Evolutionary conservation across 2,113 vertebrate genomes (phyloP).

Genomic region (Cichladusa arquata): DNA sequence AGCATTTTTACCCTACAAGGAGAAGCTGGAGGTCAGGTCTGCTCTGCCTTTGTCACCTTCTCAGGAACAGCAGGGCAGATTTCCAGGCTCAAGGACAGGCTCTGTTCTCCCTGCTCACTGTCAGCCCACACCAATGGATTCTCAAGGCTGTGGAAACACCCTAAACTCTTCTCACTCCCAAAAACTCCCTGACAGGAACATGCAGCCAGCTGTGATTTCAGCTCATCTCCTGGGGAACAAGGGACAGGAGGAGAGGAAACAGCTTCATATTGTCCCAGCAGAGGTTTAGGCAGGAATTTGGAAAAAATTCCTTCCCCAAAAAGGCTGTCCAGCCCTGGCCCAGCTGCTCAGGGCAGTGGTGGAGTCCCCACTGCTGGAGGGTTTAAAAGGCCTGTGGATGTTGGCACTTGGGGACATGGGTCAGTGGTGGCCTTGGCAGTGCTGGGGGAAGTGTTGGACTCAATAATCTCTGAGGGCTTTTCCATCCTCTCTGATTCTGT

Average conservation of each 20-base stretch:
- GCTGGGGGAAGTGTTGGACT: not conserved
- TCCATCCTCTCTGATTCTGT: rapidly evolving
- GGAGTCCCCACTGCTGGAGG: not conserved
- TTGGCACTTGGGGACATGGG: not conserved
- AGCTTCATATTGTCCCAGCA: not conserved
- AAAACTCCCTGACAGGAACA: not conserved
- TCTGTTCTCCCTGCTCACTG: not conserved
- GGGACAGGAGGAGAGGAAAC: not conserved
- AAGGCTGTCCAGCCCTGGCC: not conserved
- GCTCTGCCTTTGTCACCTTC: not conserved
- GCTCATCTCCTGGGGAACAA: not conserved
- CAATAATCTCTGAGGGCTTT: not conserved
- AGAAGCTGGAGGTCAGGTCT: not conserved
- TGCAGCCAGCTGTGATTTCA: not conserved
- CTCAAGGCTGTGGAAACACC: not conserved
- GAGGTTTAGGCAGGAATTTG: not conserved
- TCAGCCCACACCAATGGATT: not conserved
- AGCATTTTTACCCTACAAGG: not conserved
- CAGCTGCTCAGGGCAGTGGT: not conserved
- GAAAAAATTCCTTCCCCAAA: not conserved
- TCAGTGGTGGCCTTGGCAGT: not conserved
- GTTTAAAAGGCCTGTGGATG: not conserved
- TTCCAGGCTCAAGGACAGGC: not conserved
- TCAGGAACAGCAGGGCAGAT: not conserved
- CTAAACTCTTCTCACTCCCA: not conserved